A percentile compares a stretch with the other conserved stretches of the same genome.
phyloP scores from a whole-genome alignment of 2,797 vertebrate genomes.

The Acanthurus lineatus region DNA sequence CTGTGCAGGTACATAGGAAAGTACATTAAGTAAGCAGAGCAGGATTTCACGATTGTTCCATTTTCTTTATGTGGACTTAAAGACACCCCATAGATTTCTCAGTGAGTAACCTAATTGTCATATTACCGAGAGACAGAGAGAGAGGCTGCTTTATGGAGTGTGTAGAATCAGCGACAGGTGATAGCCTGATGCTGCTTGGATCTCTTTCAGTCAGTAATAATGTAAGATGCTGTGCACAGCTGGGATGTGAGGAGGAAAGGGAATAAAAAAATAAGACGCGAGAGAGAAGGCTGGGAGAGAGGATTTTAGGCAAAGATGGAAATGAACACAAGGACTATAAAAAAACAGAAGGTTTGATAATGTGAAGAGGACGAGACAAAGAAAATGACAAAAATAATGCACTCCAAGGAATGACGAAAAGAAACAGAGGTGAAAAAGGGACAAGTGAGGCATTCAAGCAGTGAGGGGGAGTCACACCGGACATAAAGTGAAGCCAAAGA shows the following conservation, averaged over 20 bases:
- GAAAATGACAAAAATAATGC: conserved; percentile 60
- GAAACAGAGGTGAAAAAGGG: conserved; percentile 63
- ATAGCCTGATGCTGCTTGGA: conserved; percentile 48
- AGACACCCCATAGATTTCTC: conserved; percentile 65
- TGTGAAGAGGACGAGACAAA: conserved; percentile 40
- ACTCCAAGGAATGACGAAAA: conserved; percentile 48
- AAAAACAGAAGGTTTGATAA: conserved; percentile 32
- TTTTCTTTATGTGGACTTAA: conserved; percentile 69
- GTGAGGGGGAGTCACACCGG: conserved; percentile 60
- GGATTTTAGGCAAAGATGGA: conserved; percentile 51
- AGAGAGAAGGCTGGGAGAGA: conserved; percentile 4
- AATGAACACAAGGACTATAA: conserved; percentile 27
- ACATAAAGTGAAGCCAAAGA: conserved; percentile 76
- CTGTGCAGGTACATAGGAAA: conserved; percentile 32
- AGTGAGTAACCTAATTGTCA: conserved; percentile 63
- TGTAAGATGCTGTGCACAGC: conserved; percentile 29
- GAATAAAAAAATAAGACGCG: conserved; percentile 30
- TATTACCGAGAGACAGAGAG: conserved; percentile 44
- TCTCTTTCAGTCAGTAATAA: conserved; percentile 58
- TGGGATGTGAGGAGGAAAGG: conserved; percentile 22
- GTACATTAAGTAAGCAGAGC: conserved; percentile 47
- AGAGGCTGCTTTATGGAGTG: conserved; percentile 70
- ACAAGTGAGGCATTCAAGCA: conserved; percentile 65
- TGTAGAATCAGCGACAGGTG: conserved; percentile 73
- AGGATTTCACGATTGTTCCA: conserved; percentile 62